A percentile compares a stretch with the other conserved stretches of the same genome.
These are phyloP conservation scores for Hippocampus guttulatus DNA, from an alignment of 2,113 vertebrate species.

Conservation along the genomic window DNA sequence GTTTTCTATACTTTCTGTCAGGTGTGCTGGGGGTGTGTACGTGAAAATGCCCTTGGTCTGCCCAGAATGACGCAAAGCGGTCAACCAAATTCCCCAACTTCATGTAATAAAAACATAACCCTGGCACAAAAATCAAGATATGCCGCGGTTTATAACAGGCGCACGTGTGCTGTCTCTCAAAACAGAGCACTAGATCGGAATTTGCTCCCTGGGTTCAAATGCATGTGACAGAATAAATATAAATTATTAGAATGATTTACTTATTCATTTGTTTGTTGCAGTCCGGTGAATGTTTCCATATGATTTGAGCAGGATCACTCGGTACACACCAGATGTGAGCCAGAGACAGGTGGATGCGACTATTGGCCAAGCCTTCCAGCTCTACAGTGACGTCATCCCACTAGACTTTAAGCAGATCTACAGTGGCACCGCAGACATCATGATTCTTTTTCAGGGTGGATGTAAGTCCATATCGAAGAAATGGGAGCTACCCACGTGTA, in stretches of 20 bases:
- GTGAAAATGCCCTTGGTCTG: too few relatives aligned
- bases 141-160: too few relatives aligned
- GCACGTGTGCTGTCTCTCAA: too few relatives aligned
- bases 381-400: slow-evolving; percentile 71
- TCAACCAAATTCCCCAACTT: too few relatives aligned
- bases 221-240: not conserved
- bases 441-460: slow-evolving; percentile 67
- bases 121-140: too few relatives aligned
- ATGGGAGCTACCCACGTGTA: not conserved
- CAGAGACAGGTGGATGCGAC: slow-evolving; percentile 53
- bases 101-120: too few relatives aligned
- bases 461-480: slow-evolving; percentile 43
- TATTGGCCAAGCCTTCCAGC: slow-evolving; percentile 62
- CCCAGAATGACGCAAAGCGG: too few relatives aligned
- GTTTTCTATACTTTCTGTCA: too few relatives aligned
- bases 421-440: slow-evolving; percentile 63
- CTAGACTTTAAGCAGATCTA: slow-evolving; percentile 64
- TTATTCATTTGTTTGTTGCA: not conserved
- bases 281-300: not conserved
- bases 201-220: too few relatives aligned
- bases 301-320: slow-evolving; percentile 58
- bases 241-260: not conserved
- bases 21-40: too few relatives aligned
- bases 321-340: slow-evolving; percentile 62
- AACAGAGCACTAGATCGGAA: too few relatives aligned